Evolutionary conservation across 2,797 vertebrate genomes (phyloP).

Genomic region (Karalla daura): DNA sequence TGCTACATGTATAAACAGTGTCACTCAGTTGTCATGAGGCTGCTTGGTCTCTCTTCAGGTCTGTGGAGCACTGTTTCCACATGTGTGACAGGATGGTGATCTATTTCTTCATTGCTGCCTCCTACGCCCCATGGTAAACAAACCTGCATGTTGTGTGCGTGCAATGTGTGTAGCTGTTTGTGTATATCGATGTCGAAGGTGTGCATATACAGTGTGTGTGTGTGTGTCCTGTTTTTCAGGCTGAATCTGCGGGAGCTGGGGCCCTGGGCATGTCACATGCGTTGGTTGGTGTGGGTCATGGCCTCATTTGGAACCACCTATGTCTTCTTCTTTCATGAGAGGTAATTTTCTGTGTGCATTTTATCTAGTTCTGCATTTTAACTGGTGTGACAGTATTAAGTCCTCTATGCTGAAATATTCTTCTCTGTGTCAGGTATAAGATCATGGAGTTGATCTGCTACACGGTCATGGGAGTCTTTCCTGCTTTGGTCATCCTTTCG

Average conservation of each 20-base stretch:
- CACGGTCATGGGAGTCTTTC: conserved; percentile 92
- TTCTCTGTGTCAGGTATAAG: conserved; percentile 88
- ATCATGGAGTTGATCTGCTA: conserved; percentile 95
- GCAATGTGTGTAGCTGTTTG: conserved; percentile 8
- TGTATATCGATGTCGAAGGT: neutral
- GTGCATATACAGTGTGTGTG: conserved; percentile 1
- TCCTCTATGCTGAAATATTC: neutral
- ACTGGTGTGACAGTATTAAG: neutral
- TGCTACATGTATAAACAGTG: conserved; percentile 23
- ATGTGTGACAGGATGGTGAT: conserved; percentile 97
- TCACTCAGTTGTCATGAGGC: conserved; percentile 24
- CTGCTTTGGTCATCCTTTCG: conserved; percentile 93
- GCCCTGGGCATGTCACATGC: conserved; percentile 96
- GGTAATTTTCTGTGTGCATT: conserved; percentile 76
- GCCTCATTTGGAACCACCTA: conserved; percentile 91
- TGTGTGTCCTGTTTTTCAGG: conserved; percentile 76
- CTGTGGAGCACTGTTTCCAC: conserved; percentile 94
- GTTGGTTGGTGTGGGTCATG: conserved; percentile 98
- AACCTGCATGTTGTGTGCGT: conserved; percentile 14
- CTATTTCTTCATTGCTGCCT: conserved; percentile 97
- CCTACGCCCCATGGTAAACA: conserved; percentile 95
- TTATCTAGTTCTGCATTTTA: neutral
- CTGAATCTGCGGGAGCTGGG: conserved; percentile 93
- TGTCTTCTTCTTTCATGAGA: conserved; percentile 96
- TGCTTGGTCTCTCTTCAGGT: conserved; percentile 76